Conservation (phyloP, 2,888 invertebrate species). For the Apamea monoglypha region DNA sequence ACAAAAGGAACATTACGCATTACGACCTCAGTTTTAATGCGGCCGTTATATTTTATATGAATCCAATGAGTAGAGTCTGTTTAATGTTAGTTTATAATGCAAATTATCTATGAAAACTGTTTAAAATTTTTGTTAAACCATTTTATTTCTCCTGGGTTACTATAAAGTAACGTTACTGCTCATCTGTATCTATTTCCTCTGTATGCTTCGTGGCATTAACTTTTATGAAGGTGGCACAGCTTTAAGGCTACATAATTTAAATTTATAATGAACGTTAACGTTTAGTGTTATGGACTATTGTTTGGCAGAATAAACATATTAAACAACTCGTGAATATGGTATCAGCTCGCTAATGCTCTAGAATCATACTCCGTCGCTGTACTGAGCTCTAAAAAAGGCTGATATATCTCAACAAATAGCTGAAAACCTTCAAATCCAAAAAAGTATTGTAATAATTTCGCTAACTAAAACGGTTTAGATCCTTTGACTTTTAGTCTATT, state of each 20-base stretch:
- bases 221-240: background rate
- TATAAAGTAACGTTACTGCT: background rate
- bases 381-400: background rate
- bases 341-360: background rate
- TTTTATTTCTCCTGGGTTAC: background rate
- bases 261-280: background rate
- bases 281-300: background rate
- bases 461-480: background rate
- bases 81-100: background rate
- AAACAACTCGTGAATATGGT: constrained; percentile 1
- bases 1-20: background rate
- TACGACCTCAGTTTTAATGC: background rate
- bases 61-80: background rate
- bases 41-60: background rate
- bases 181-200: background rate
- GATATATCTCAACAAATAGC: background rate
- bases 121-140: background rate
- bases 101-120: background rate
- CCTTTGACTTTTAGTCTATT: too few species aligned
- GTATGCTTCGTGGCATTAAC: background rate
- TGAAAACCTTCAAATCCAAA: background rate
- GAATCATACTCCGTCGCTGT: constrained; percentile 6
- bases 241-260: background rate
- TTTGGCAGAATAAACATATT: background rate
- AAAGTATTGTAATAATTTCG: background rate